phyloP scores from a whole-genome alignment of 2,797 vertebrate species.

The Acipenser ruthenus region DNA sequence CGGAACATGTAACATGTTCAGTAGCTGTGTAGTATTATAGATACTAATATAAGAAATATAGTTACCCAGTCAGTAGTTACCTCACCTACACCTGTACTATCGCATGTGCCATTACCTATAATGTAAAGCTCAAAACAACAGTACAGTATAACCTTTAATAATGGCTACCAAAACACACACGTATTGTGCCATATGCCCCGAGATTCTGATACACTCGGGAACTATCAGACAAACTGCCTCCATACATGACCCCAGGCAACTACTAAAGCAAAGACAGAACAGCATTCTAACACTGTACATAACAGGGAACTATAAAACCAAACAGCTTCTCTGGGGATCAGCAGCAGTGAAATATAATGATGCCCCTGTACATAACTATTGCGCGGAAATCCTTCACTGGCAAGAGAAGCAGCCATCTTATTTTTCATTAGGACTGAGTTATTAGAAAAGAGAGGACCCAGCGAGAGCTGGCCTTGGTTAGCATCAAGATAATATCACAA shows the following conservation, averaged over 20 bases:
- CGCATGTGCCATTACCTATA: too few species aligned
- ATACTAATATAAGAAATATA: too few species aligned
- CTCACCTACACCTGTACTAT: too few species aligned
- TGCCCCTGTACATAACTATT: constrained; percentile 12
- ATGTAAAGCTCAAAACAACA: too few species aligned
- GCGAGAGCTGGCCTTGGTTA: constrained; percentile 12
- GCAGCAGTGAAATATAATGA: background rate
- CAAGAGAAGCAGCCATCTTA: constrained; percentile 20
- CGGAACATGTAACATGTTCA: too few species aligned
- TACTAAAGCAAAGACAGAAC: constrained; percentile 24
- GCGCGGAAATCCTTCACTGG: constrained; percentile 10
- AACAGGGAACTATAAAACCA: constrained; percentile 29
- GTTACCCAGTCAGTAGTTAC: too few species aligned
- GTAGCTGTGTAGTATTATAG: too few species aligned
- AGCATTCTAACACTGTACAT: constrained; percentile 29
- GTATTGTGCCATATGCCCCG: too few species aligned
- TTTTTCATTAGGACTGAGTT: constrained; percentile 28
- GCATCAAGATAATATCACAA: constrained; percentile 15
- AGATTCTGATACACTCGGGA: too few species aligned
- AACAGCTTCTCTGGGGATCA: constrained; percentile 25
- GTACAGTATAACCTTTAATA: too few species aligned
- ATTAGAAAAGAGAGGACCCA: constrained; percentile 15
- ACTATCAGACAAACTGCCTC: too few species aligned
- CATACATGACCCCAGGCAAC: background rate
- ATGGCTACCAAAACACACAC: too few species aligned